Evolutionary conservation across 2,888 invertebrate species (phyloP).

Genomic region (Drosophila falleni): DNA sequence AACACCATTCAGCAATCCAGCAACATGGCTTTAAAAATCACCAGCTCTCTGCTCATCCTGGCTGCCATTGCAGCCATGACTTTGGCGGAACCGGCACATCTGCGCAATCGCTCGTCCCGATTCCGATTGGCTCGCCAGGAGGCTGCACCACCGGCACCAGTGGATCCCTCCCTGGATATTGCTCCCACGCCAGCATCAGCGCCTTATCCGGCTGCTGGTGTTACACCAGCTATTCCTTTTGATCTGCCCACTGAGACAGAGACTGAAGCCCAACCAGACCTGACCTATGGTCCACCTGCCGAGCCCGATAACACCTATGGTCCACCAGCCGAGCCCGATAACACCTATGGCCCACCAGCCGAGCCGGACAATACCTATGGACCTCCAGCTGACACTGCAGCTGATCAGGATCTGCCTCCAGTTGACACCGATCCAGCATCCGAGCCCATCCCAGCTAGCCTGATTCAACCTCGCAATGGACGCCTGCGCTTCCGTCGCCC

Average conservation of each 20-base stretch:
- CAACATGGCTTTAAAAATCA: conserved; percentile 75
- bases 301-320: conserved; percentile 61
- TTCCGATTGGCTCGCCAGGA: conserved; percentile 73
- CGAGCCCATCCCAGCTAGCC: conserved; percentile 66
- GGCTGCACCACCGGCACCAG: conserved; percentile 53
- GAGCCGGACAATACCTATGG: conserved; percentile 73
- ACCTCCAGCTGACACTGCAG: conserved; percentile 55
- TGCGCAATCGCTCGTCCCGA: conserved; percentile 66
- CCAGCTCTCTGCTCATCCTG: conserved; percentile 62
- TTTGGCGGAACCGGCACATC: conserved; percentile 64
- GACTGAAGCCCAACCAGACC: conserved; percentile 74
- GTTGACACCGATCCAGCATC: conserved; percentile 46
- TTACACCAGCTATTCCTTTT: conserved; percentile 77
- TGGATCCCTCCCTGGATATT: conserved; percentile 48
- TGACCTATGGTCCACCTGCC: conserved; percentile 67
- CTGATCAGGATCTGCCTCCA: conserved; percentile 51
- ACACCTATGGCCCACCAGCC: conserved; percentile 67
- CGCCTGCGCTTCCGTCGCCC: conserved; percentile 65
- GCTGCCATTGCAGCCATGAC: conserved; percentile 55
- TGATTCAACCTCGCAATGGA: conserved; percentile 66
- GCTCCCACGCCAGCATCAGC: conserved; percentile 59
- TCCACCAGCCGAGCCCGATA: conserved; percentile 64
- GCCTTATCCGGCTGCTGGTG: conserved; percentile 79
- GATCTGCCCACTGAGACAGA: conserved; percentile 77
- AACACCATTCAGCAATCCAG: conserved; percentile 50